These are phyloP conservation scores for Colinus virginianus DNA, from an alignment of 2,113 vertebrate genomes.

Conservation along the genomic window DNA sequence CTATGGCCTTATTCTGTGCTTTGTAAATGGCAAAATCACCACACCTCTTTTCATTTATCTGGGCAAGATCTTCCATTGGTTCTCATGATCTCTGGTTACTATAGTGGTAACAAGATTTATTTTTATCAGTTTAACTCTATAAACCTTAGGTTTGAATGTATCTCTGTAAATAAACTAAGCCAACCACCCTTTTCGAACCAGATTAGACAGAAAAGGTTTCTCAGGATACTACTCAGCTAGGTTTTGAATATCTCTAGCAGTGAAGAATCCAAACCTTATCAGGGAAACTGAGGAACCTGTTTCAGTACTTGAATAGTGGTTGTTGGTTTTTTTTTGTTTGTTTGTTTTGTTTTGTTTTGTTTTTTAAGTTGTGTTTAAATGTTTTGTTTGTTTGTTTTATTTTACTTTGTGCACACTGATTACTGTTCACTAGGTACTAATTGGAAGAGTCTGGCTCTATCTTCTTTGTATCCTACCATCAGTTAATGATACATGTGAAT, in stretches of 20 bases:
- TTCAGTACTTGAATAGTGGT: not conserved
- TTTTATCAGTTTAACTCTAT: not conserved
- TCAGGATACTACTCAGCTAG: fast-evolving
- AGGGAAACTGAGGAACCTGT: not conserved
- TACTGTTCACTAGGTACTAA: not conserved
- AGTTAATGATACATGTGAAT: not conserved
- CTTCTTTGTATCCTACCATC: not conserved
- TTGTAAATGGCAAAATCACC: not conserved
- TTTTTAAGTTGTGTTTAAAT: not conserved
- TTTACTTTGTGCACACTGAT: not conserved
- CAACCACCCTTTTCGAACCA: not conserved
- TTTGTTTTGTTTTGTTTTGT: too few relatives aligned
- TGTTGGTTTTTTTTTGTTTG: too few relatives aligned
- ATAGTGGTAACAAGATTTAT: fast-evolving
- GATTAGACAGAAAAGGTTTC: not conserved
- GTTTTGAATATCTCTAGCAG: not conserved
- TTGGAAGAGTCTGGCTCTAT: not conserved
- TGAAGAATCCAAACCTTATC: fast-evolving
- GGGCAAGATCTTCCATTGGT: fast-evolving
- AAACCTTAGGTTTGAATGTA: not conserved
- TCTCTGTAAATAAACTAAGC: not conserved
- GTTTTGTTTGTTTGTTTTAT: not conserved
- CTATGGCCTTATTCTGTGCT: not conserved
- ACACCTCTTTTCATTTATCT: not conserved
- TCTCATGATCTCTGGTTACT: not conserved